These are phyloP conservation scores for Apamea monoglypha DNA, from an alignment of 2,888 invertebrate species.

Conservation along the genomic window DNA sequence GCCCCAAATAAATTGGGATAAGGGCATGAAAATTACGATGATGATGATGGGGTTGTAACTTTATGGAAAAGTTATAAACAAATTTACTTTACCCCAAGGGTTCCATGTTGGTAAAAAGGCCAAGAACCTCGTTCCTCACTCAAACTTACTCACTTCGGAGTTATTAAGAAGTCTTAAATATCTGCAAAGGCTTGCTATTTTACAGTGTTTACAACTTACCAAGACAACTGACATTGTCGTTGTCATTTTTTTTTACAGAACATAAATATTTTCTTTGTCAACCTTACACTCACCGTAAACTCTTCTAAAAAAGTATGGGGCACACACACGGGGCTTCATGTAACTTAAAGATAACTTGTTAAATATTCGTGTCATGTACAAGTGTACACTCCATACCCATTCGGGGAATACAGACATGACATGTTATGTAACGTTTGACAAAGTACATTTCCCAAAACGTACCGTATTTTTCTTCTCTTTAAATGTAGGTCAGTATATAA, in stretches of 20 bases:
- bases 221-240: background rate
- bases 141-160: background rate
- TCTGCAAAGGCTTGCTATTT: background rate
- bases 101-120: background rate
- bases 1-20: background rate
- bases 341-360: background rate
- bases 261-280: background rate
- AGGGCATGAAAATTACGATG: background rate
- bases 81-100: background rate
- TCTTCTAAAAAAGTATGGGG: background rate
- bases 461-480: constrained; percentile 41
- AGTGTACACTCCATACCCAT: background rate
- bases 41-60: too few relatives aligned
- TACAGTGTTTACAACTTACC: background rate
- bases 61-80: background rate
- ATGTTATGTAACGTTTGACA: background rate
- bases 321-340: background rate
- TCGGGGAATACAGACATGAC: too few relatives aligned
- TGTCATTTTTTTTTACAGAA: background rate
- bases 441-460: constrained; percentile 19
- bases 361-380: background rate
- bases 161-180: too few relatives aligned
- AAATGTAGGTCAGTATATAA: constrained; percentile 52
- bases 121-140: too few relatives aligned
- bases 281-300: too few relatives aligned